phyloP scores from a whole-genome alignment of 2,113 vertebrate species.

The Acrocephalus arundinaceus region DNA sequence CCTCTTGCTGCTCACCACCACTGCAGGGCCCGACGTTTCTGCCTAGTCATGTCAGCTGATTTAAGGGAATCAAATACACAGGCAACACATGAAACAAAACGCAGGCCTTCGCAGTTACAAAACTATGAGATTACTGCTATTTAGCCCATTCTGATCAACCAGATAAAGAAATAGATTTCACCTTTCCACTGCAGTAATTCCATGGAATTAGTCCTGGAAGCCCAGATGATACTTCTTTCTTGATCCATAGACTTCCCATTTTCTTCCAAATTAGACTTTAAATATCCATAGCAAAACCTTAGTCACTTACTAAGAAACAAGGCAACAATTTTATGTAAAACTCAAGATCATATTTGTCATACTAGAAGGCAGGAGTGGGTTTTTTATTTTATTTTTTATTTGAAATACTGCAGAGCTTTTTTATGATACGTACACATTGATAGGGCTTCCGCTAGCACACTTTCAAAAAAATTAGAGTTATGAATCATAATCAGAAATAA shows the following conservation, averaged over 20 bases:
- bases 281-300: not conserved
- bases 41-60: not conserved
- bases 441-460: not conserved
- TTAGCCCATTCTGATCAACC: not conserved
- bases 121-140: not conserved
- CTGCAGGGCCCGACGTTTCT: not conserved
- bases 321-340: not conserved
- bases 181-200: not conserved
- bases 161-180: not conserved
- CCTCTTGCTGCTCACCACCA: not conserved
- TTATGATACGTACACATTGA: not conserved
- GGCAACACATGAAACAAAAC: not conserved
- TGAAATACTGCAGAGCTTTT: not conserved
- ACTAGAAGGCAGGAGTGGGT: not conserved
- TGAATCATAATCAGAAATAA: slow-evolving; percentile 64
- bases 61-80: not conserved
- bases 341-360: not conserved
- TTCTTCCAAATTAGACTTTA: not conserved
- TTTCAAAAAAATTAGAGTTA: slow-evolving; percentile 17
- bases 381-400: slow-evolving; percentile 2
- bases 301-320: not conserved
- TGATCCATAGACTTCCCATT: not conserved
- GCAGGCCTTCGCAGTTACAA: not conserved
- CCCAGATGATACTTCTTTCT: not conserved
- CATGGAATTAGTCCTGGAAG: not conserved